Evolutionary conservation across 2,113 vertebrate species (phyloP).

Genomic region (Albula glossodonta): DNA sequence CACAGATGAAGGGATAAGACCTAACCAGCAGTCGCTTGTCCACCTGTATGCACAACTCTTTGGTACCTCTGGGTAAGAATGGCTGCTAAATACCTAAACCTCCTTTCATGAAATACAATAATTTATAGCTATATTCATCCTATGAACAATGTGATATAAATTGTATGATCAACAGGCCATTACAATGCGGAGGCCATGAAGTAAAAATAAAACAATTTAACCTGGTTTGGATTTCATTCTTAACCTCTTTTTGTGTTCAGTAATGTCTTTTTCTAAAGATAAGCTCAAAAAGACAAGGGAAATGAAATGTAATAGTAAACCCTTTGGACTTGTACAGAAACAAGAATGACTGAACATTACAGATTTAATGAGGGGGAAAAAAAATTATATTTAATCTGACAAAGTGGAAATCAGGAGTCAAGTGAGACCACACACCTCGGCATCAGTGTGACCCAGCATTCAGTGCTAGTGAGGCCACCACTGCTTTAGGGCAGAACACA

Average conservation of each 20-base stretch:
- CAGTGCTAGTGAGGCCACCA: neutral
- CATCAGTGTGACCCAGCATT: neutral
- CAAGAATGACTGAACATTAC: neutral
- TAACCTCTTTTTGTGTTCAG: neutral
- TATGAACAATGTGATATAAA: too few relatives aligned
- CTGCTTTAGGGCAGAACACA: neutral
- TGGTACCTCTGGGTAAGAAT: too few relatives aligned
- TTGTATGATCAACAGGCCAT: neutral
- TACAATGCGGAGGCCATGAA: neutral
- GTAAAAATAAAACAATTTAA: neutral
- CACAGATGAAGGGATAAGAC: neutral
- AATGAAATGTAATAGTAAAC: too few relatives aligned
- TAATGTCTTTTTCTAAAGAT: too few relatives aligned
- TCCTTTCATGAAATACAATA: too few relatives aligned
- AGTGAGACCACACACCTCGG: neutral
- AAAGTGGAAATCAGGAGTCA: neutral
- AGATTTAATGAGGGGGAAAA: neutral
- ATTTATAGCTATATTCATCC: too few relatives aligned
- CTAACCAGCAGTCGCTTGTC: neutral
- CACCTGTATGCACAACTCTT: neutral
- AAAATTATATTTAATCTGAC: neutral
- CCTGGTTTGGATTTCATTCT: neutral
- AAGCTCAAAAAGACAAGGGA: too few relatives aligned
- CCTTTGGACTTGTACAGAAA: too few relatives aligned
- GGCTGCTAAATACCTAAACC: too few relatives aligned